Evolutionary conservation across 2,113 vertebrate genomes (phyloP).

Genomic region (Thymallus thymallus): DNA sequence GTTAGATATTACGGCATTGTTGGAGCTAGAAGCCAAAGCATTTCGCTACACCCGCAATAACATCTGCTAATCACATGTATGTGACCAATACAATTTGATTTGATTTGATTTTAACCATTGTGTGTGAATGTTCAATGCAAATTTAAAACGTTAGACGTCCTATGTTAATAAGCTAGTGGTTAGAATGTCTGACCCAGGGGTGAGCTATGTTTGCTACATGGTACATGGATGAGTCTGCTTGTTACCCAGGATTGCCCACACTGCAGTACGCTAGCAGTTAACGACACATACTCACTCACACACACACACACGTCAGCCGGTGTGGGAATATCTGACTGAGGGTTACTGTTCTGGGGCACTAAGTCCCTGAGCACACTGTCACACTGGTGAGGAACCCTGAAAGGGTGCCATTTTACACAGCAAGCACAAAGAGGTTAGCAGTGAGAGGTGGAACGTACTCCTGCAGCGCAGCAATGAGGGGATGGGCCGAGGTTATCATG

Average conservation of each 20-base stretch:
- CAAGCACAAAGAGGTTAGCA: not conserved
- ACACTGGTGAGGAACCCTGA: no score
- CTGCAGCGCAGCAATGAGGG: not conserved
- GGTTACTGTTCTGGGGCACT: no score
- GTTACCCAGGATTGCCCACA: constrained; percentile 27
- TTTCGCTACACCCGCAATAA: no score
- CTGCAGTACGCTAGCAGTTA: no score
- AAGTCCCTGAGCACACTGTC: not conserved
- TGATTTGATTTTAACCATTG: no score
- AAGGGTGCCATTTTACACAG: no score
- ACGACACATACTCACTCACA: not conserved
- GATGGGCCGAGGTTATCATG: not conserved
- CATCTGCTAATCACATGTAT: no score
- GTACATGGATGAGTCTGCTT: constrained; percentile 27
- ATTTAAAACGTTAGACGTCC: no score
- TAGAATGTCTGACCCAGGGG: not conserved
- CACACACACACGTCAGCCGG: not conserved
- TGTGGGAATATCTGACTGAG: not conserved
- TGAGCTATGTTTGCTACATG: not conserved
- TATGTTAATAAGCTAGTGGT: not conserved
- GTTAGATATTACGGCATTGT: no score
- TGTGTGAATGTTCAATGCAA: no score
- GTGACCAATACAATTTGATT: no score
- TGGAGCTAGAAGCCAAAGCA: no score
- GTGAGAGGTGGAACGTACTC: not conserved